Evolutionary conservation across 2,113 vertebrate species (phyloP).

Genomic region (Pheucticus melanocephalus): DNA sequence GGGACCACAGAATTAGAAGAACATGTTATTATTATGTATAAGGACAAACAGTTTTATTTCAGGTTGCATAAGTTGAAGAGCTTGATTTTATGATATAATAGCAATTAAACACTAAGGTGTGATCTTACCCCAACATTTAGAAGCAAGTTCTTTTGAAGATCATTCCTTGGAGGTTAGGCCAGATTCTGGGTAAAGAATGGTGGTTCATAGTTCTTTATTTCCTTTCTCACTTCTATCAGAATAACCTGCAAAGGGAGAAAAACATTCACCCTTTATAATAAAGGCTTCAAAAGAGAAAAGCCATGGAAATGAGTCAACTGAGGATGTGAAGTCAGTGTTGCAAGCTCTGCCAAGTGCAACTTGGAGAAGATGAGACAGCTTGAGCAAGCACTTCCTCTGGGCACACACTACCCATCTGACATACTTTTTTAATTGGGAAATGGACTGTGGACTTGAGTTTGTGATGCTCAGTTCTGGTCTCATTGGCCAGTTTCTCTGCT

Average conservation of each 20-base stretch:
- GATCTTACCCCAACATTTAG: neutral
- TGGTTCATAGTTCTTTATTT: neutral
- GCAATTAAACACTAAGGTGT: neutral
- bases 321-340: neutral
- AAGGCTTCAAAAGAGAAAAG: neutral
- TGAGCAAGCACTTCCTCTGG: neutral
- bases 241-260: neutral
- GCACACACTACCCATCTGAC: accelerated
- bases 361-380: neutral
- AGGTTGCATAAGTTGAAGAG: neutral
- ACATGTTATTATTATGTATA: neutral
- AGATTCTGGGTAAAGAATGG: neutral
- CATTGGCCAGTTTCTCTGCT: neutral
- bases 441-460: neutral
- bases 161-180: neutral
- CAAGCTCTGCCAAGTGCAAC: neutral
- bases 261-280: neutral
- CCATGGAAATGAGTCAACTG: neutral
- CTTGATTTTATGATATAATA: neutral
- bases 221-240: neutral
- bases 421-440: neutral
- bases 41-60: neutral
- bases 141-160: neutral
- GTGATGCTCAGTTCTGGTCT: neutral
- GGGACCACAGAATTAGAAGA: neutral